A percentile compares a stretch with the other conserved stretches of the same genome.
phyloP scores from a whole-genome alignment of 2,113 vertebrate species.

The Dinomys branickii region DNA sequence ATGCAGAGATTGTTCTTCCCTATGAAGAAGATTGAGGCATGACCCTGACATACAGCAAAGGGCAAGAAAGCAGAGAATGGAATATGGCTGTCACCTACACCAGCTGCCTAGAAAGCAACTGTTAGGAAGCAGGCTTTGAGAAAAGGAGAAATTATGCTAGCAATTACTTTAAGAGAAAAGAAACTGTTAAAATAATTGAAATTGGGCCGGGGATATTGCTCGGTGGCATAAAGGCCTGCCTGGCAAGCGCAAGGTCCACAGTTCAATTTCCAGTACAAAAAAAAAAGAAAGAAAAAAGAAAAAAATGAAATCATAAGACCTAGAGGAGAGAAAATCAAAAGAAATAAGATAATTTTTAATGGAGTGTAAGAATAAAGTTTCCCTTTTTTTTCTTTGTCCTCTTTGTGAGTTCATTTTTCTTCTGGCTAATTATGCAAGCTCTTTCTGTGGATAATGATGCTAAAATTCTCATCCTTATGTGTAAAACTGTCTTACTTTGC shows the following conservation, averaged over 20 bases:
- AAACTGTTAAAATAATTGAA: slow-evolving; percentile 14
- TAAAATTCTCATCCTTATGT: slow-evolving; percentile 21
- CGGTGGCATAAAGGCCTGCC: too few relatives aligned
- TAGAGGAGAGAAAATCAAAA: slow-evolving; percentile 1
- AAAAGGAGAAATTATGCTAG: slow-evolving; percentile 11
- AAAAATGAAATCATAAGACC: not conserved
- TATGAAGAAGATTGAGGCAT: slow-evolving; percentile 25
- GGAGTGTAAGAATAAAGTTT: not conserved
- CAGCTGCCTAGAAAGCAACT: not conserved
- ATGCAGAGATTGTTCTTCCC: not conserved
- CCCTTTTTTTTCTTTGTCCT: slow-evolving; percentile 33
- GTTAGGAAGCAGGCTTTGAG: not conserved
- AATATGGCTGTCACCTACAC: not conserved
- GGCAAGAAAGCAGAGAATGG: not conserved
- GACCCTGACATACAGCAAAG: not conserved
- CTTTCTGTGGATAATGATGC: slow-evolving; percentile 13
- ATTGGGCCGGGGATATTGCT: too few relatives aligned
- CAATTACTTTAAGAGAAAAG: slow-evolving; percentile 21
- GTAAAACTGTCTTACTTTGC: slow-evolving; percentile 16
- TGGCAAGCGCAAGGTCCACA: too few relatives aligned
- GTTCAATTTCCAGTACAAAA: too few relatives aligned
- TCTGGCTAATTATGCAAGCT: not conserved
- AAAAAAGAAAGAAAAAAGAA: too few relatives aligned
- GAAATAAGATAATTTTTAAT: slow-evolving; percentile 8
- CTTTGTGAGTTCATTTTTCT: slow-evolving; percentile 46